These are phyloP conservation scores for Drosophila diplacantha DNA, from an alignment of 2,888 invertebrate genomes.

Conservation along the genomic window DNA sequence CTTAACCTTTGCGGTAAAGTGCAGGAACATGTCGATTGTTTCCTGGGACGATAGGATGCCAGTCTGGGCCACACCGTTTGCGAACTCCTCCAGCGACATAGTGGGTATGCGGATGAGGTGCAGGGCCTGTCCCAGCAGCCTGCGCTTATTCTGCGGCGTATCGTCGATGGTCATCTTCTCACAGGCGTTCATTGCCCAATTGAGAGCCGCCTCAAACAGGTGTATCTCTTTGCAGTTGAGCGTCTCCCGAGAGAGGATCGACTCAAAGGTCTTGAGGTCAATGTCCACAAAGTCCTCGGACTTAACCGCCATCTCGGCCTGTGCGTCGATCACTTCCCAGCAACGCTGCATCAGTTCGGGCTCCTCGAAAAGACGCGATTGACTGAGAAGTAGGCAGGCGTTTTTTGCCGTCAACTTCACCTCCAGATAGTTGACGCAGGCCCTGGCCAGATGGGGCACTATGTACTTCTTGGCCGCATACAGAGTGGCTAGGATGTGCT, in stretches of 20 bases:
- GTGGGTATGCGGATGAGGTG: slow-evolving; percentile 94
- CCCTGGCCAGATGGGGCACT: slow-evolving; percentile 94
- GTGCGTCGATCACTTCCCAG: slow-evolving; percentile 98
- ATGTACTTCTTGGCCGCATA: slow-evolving; percentile 98
- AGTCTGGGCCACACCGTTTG: slow-evolving; percentile 95
- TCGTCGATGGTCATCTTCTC: slow-evolving; percentile 88
- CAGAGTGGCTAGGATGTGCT: slow-evolving; percentile 94
- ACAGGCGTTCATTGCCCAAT: slow-evolving; percentile 97
- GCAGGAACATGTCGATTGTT: slow-evolving; percentile 95
- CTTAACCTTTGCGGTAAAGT: slow-evolving; percentile 94
- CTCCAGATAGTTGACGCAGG: slow-evolving; percentile 96
- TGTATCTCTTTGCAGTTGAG: slow-evolving; percentile 96
- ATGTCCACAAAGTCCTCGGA: slow-evolving; percentile 98
- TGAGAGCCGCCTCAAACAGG: slow-evolving; percentile 92
- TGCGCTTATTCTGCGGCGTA: slow-evolving; percentile 87
- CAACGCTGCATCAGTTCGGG: slow-evolving; percentile 97
- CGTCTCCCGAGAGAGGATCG: slow-evolving; percentile 94
- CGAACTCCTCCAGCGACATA: slow-evolving; percentile 95
- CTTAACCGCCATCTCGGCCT: slow-evolving; percentile 96
- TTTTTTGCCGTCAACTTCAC: slow-evolving; percentile 97
- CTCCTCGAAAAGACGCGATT: slow-evolving; percentile 96
- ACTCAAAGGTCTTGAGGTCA: slow-evolving; percentile 94
- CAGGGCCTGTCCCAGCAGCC: slow-evolving; percentile 86
- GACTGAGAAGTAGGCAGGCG: slow-evolving; percentile 95
- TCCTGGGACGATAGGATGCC: slow-evolving; percentile 94